Conservation (phyloP, 2,888 invertebrate species). For the Athetis lepigone region DNA sequence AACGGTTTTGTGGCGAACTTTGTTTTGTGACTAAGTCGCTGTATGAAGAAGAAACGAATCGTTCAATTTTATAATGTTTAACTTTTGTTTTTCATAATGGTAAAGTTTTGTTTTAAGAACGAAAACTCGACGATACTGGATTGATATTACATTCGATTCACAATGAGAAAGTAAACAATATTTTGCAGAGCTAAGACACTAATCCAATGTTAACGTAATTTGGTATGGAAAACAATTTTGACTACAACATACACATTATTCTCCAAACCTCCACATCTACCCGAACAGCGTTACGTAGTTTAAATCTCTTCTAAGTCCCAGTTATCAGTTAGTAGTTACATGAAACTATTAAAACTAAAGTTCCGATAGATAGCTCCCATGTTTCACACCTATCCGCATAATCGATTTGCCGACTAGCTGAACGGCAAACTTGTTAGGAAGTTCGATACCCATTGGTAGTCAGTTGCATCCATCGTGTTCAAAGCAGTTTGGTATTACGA, state of each 20-base stretch:
- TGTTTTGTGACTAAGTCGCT: not conserved
- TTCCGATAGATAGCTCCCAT: slow-evolving; percentile 31
- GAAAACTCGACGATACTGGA: too few relatives aligned
- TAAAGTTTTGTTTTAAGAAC: not conserved
- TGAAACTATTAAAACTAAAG: slow-evolving; percentile 41
- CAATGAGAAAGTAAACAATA: too few relatives aligned
- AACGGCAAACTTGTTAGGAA: slow-evolving; percentile 37
- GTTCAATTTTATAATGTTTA: not conserved
- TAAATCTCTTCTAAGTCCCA: slow-evolving; percentile 11
- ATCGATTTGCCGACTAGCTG: slow-evolving; percentile 47
- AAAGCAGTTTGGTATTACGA: not conserved
- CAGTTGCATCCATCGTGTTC: slow-evolving; percentile 32
- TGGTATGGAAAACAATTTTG: too few relatives aligned
- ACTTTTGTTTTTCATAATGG: not conserved
- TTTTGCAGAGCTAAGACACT: too few relatives aligned
- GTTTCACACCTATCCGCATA: slow-evolving; percentile 57
- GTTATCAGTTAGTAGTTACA: slow-evolving; percentile 28
- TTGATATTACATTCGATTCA: too few relatives aligned
- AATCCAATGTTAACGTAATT: too few relatives aligned
- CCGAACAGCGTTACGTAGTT: slow-evolving; percentile 21
- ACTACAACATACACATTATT: not conserved
- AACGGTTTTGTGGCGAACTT: not conserved
- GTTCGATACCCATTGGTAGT: slow-evolving; percentile 25
- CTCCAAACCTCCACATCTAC: not conserved
- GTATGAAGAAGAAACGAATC: too few relatives aligned